Base-by-base conservation (phyloP, 2,888 invertebrate genomes). In the Patella pellucida region DNA sequence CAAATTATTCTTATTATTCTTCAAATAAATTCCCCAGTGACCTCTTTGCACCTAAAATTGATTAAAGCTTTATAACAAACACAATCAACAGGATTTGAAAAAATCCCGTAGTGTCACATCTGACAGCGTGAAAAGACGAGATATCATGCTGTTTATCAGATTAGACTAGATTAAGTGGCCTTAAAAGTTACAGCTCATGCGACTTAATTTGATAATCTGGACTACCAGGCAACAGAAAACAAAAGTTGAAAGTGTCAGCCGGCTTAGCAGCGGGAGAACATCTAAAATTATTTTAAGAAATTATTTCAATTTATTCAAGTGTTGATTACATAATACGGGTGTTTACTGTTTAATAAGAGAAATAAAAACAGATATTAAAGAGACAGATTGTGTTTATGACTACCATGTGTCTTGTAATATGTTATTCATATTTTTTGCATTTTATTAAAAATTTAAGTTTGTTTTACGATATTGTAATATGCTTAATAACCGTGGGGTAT, bases 261-360 rank as follows among this genome's bases (percentile, higher is more conserved):
- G 62, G 19, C 19, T 9, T 23, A 62, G 12, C 62, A 19, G 62
- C 62, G 14, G 62, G 62, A 11, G 23, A 23, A 11, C 19, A 23
- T 19, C 23, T 62, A 62, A 62, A 62, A 62, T 62, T 62, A 62
- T 62, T 62, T 11, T 62, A 62, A 62, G 62, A 23, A 62, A 62
- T 62, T 19, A 62, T 62, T 62, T 62, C 62, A 62, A 62, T 62
- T 62, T 9, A 23, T 62, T 62, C 62, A 62, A 62, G 62, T 23
- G 62, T 15, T 62, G 62, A 62, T 62, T 62, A 23, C 15, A 23
- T 62, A 62, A 62, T 19, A 62, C 19, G 62, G 23, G 9, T 62
- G 62, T 62, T 62, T 12, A 23, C 19, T 23, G 62, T 62, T 62
- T 62, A 62, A 62, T 62, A 23, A 14, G 11, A 15, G 23, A 62